A percentile compares a stretch with the other conserved stretches of the same genome.
Conservation (phyloP, 2,888 invertebrate species). For the Axea sp. region DNA sequence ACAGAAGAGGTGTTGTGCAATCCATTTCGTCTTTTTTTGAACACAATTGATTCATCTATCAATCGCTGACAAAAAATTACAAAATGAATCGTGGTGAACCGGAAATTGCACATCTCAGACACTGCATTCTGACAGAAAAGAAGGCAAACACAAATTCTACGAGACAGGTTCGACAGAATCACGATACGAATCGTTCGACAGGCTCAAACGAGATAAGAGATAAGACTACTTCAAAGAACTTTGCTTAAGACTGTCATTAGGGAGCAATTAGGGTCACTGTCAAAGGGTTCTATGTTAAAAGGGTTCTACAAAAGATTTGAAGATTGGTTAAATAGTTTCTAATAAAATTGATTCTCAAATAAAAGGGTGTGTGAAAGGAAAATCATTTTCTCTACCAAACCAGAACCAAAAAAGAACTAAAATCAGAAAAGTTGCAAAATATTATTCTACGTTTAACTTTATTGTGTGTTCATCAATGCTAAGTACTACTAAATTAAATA, state of each 20-base stretch:
- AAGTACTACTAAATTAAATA: too few relatives aligned
- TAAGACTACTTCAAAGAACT: constrained; percentile 20
- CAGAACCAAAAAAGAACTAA: too few relatives aligned
- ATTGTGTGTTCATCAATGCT: too few relatives aligned
- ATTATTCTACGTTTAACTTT: too few relatives aligned
- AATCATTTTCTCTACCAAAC: too few relatives aligned
- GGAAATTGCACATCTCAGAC: constrained; percentile 8
- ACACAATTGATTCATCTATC: neutral
- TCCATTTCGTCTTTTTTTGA: constrained; percentile 23
- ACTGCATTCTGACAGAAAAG: constrained; percentile 10
- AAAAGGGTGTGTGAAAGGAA: too few relatives aligned
- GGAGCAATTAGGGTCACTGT: constrained; percentile 1
- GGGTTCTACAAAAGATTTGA: too few relatives aligned
- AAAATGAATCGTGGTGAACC: constrained; percentile 24
- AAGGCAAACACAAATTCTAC: constrained; percentile 12
- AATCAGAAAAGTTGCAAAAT: too few relatives aligned
- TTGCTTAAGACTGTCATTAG: constrained; percentile 1
- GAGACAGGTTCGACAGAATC: constrained; percentile 18
- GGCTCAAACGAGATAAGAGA: constrained; percentile 30
- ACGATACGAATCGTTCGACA: constrained; percentile 36
- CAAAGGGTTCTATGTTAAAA: neutral
- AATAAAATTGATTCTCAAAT: too few relatives aligned
- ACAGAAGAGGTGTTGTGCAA: too few relatives aligned
- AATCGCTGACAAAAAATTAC: constrained; percentile 13
- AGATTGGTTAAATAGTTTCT: too few relatives aligned